Evolutionary conservation across 2,888 invertebrate genomes (phyloP).

Genomic region (Pyrrhosoma nymphula): DNA sequence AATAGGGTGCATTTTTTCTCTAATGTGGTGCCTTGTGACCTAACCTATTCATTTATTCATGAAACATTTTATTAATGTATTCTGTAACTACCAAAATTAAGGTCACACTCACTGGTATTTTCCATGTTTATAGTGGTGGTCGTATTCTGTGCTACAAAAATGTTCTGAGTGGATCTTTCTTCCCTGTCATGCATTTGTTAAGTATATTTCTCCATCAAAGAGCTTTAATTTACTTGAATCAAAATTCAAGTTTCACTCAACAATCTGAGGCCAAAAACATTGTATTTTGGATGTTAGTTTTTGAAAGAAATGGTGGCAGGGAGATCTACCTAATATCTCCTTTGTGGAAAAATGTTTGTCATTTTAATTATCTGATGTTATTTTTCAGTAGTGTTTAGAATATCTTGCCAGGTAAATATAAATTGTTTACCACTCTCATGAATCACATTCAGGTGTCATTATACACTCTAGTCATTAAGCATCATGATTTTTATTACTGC

Average conservation of each 20-base stretch:
- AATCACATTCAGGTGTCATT: constrained; percentile 59
- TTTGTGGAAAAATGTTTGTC: background rate
- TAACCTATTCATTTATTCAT: background rate
- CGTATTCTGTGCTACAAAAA: constrained; percentile 7
- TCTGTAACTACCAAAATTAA: background rate
- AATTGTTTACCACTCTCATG: background rate
- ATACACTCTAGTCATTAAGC: constrained; percentile 60
- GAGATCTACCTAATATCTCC: background rate
- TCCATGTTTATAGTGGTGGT: constrained; percentile 40
- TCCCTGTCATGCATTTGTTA: background rate
- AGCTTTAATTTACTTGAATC: background rate
- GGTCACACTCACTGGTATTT: background rate
- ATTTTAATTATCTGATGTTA: constrained; percentile 28
- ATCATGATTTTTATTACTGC: constrained; percentile 53
- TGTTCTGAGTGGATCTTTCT: background rate
- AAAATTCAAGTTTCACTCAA: background rate
- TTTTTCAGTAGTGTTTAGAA: constrained; percentile 22
- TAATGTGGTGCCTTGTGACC: constrained; percentile 48
- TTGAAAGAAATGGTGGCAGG: background rate
- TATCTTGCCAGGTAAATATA: constrained; percentile 48
- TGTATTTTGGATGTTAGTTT: background rate
- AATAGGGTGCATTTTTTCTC: constrained; percentile 34
- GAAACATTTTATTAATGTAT: background rate
- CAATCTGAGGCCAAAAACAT: background rate
- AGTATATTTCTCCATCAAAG: background rate